phyloP scores from a whole-genome alignment of 2,888 invertebrate genomes.

The Luperina nickerlii region DNA sequence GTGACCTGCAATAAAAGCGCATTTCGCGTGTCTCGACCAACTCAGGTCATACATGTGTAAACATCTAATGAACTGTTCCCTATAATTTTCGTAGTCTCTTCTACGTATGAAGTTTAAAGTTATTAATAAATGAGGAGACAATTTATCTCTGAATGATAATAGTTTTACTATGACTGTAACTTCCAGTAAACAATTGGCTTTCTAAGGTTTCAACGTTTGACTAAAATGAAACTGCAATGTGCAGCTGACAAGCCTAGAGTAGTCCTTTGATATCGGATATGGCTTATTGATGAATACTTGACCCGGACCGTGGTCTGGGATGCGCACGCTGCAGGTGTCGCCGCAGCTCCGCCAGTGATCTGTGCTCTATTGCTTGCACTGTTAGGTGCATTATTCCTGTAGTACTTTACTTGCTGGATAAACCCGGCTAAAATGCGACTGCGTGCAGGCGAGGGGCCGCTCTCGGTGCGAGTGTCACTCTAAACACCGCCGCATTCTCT shows the following conservation, averaged over 20 bases:
- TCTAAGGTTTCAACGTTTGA: not conserved
- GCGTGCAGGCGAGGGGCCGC: not conserved
- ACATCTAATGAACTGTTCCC: not conserved
- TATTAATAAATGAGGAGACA: not conserved
- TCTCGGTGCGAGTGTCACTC: not conserved
- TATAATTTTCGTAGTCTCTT: not conserved
- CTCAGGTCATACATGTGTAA: not conserved
- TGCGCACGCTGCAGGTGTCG: constrained; percentile 45
- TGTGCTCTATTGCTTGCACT: constrained; percentile 33
- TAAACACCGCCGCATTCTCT: constrained; percentile 39
- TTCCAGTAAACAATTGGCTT: constrained; percentile 3
- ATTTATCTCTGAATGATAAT: not conserved
- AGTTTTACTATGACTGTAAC: not conserved
- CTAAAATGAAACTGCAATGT: not conserved
- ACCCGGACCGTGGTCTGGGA: not conserved
- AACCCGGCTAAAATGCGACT: constrained; percentile 33
- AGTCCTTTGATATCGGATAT: not conserved
- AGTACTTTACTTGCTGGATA: not conserved
- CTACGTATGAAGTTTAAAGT: not conserved
- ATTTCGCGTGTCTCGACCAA: not conserved
- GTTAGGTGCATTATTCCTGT: constrained; percentile 29
- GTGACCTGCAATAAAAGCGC: not conserved
- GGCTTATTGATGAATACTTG: constrained; percentile 2
- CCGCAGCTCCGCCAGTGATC: not conserved
- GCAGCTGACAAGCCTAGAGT: not conserved